Evolutionary conservation across 2,113 vertebrate genomes (phyloP).

Genomic region (Prietella phreatophila): DNA sequence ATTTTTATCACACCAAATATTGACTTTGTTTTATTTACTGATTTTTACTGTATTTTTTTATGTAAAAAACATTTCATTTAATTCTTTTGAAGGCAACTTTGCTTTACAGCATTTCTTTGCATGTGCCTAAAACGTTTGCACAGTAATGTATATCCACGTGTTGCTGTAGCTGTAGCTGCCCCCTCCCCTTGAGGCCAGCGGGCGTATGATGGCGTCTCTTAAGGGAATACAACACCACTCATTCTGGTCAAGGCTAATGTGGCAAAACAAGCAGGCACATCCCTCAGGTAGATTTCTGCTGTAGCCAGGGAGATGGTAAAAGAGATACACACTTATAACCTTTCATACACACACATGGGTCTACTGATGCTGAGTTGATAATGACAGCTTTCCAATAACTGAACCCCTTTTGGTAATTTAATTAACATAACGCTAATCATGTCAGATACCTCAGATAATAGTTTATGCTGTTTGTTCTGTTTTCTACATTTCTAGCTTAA

Average conservation of each 20-base stretch:
- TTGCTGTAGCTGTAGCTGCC: slow-evolving; percentile 26
- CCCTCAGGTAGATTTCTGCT: slow-evolving; percentile 35
- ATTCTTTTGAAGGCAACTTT: no score
- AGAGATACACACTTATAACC: not conserved
- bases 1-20: no score
- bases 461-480: not conserved
- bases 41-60: no score
- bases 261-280: slow-evolving; percentile 42
- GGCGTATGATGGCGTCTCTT: slow-evolving; percentile 34
- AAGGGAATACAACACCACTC: slow-evolving; percentile 33
- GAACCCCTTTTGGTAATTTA: not conserved
- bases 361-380: not conserved
- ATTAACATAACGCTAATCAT: not conserved
- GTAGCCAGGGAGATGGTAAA: not conserved
- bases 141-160: slow-evolving; percentile 35
- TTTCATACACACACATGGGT: not conserved
- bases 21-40: no score
- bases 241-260: slow-evolving; percentile 53
- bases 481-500: not conserved
- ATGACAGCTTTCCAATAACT: not conserved
- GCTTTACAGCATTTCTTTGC: no score
- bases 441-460: not conserved
- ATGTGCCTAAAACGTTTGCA: no score
- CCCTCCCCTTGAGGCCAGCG: slow-evolving; percentile 8
- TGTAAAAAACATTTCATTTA: no score